Evolutionary conservation across 2,888 invertebrate species (phyloP), one percentile per base, ranked within the genome.

Genomic region (Oegoconia quadripuncta): DNA sequence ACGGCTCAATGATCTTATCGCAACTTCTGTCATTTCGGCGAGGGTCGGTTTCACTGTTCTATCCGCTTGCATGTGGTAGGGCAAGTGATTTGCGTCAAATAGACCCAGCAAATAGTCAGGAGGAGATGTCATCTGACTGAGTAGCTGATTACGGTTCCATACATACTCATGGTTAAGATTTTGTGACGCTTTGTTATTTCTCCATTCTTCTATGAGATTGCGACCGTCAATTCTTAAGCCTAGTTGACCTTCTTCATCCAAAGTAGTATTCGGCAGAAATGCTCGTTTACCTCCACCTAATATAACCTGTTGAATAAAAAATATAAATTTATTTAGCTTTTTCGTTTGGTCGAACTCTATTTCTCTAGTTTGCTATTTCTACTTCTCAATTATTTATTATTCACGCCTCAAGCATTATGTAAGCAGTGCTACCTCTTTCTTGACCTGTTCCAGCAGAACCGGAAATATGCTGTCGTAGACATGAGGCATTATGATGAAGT

Each of bases 251-350:
- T 90, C 88, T 26, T 81, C 89, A 64, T 91, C 93, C n/a, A 62
- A 46, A 0, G 62, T 59, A 1, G 70, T 71, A 11, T 78, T 87
- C 0, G 92, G 91, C 8, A 91, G 56, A 55, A 95, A 92, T 42
- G 91, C 90, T 0, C 79, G 74, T 9, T 93, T 81, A 0, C 95
- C 95, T 0, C 95, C 95, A 0, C 95, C 95, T 44, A 95, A 65
- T 23, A 94, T 90, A 0, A 93, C 90, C 88, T 92, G 12, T 2
- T 11, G n/a, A 3, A 7, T 12, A 27, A 27, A 27, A 12, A 27
- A n/a, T n/a, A 27, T 18, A 18, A 18, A 9, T n/a, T 3, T 7
- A 17, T 31, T 31, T 31, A 9, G 6, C 4, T 31, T 31, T 7
- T 29, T 48, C 20, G 2, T n/a, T 2, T 9, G 16, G 7, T 6